Conservation (phyloP, 2,113 vertebrate genomes). For the Irena cyanogastra region DNA sequence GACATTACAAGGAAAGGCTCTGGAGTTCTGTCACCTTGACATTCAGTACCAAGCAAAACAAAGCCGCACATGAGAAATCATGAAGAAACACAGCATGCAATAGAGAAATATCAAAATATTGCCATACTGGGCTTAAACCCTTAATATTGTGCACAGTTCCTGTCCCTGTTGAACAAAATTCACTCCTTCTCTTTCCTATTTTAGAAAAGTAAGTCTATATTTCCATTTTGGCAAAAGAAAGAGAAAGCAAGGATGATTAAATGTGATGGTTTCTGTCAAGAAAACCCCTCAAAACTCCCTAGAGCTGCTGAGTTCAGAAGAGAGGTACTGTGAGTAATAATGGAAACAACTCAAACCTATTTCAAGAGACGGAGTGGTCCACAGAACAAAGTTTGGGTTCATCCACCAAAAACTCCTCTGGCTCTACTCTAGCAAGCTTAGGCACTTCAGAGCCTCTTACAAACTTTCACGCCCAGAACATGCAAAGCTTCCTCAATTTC, state of each 20-base stretch:
- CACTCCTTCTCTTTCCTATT: not conserved
- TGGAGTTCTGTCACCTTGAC: not conserved
- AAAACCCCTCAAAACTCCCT: accelerated
- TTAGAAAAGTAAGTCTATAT: not conserved
- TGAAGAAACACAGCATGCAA: not conserved
- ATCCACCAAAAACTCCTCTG: not conserved
- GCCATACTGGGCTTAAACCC: not conserved
- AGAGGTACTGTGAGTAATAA: not conserved
- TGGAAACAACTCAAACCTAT: not conserved
- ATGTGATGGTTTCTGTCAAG: not conserved
- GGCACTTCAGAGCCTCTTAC: not conserved
- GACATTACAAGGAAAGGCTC: not conserved
- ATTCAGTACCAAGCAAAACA: not conserved
- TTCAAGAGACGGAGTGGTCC: not conserved
- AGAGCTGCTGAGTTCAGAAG: not conserved
- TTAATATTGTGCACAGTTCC: not conserved
- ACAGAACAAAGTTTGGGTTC: not conserved
- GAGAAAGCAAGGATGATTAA: not conserved
- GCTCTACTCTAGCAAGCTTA: not conserved
- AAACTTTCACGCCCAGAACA: not conserved
- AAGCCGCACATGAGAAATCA: not conserved
- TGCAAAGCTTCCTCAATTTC: not conserved
- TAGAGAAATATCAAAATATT: not conserved
- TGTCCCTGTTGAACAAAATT: not conserved
- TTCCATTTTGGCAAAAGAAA: not conserved